Evolutionary conservation across 2,113 vertebrate species (phyloP).

Genomic region (Scolopax mira): DNA sequence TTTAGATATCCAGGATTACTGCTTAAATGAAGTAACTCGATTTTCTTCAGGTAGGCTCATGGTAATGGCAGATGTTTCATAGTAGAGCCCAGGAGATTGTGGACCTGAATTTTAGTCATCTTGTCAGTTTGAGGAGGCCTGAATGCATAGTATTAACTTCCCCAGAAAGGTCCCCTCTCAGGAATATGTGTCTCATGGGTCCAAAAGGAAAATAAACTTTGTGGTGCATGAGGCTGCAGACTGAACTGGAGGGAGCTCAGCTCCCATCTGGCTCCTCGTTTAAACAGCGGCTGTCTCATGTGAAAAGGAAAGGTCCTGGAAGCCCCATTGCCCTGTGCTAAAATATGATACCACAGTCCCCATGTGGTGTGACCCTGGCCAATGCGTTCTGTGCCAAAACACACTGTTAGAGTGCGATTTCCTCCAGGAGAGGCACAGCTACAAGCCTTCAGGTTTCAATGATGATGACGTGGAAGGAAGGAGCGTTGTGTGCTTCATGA

Average conservation of each 20-base stretch:
- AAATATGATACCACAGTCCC: neutral
- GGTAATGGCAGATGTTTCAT: neutral
- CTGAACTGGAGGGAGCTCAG: neutral
- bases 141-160: neutral
- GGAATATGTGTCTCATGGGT: neutral
- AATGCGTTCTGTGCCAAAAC: neutral
- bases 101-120: neutral
- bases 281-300: neutral
- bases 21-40: neutral
- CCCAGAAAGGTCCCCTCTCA: neutral
- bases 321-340: neutral
- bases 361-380: neutral
- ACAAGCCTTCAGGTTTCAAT: neutral
- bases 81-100: neutral
- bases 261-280: neutral
- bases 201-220: neutral
- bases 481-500: neutral
- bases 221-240: neutral
- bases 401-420: neutral
- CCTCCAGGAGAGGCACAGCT: neutral
- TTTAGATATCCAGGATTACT: neutral
- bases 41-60: neutral
- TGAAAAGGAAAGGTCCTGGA: neutral
- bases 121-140: neutral
- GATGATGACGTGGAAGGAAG: neutral